These are phyloP conservation scores for Drosophila birchii DNA, from an alignment of 2,888 invertebrate genomes.

Conservation along the genomic window DNA sequence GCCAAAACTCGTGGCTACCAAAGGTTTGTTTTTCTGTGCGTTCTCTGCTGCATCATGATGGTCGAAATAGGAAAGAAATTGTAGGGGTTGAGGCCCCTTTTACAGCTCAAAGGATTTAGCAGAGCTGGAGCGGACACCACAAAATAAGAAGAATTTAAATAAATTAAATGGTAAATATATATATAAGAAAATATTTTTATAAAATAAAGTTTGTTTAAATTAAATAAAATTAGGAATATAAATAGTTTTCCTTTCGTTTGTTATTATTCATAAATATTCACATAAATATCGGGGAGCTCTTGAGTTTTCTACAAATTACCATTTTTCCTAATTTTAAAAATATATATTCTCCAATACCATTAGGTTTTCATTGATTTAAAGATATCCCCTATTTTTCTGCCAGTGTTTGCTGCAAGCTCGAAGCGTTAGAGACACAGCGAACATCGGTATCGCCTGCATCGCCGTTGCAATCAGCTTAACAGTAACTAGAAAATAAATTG, in stretches of 20 bases:
- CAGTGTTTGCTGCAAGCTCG: not conserved
- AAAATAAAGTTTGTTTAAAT: no score
- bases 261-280: no score
- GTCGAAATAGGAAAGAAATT: constrained; percentile 2
- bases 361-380: not conserved
- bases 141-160: not conserved
- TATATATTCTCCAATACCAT: not conserved
- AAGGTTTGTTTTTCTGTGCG: constrained; percentile 58
- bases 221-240: no score
- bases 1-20: constrained; percentile 49
- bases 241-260: no score
- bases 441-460: constrained; percentile 37
- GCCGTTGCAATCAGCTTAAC: constrained; percentile 80
- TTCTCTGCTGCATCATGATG: constrained; percentile 14
- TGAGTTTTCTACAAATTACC: no score
- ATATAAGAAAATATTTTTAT: no score
- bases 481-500: constrained; percentile 81
- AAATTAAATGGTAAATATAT: no score
- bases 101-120: constrained; percentile 69
- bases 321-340: not conserved
- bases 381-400: not conserved
- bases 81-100: constrained; percentile 7
- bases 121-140: constrained; percentile 17
- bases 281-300: no score
- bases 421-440: constrained; percentile 25